Percentiles rank a stretch among this genome's conserved stretches.
Evolutionary conservation across 2,797 vertebrate genomes (phyloP).

Genomic region (Chelon labrosus): DNA sequence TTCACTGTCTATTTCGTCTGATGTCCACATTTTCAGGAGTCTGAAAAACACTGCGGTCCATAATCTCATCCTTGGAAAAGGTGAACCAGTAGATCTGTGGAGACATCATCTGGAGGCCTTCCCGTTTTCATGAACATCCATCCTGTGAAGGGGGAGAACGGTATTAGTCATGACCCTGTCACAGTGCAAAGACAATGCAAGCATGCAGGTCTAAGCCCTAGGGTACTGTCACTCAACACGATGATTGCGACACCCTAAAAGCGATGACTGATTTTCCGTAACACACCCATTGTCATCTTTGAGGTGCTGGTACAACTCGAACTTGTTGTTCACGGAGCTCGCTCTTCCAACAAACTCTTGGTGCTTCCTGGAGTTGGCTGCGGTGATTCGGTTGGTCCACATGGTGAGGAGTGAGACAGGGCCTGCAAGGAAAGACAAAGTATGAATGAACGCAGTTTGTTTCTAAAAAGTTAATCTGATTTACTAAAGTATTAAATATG

Average conservation of each 20-base stretch:
- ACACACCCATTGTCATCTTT: constrained; percentile 98
- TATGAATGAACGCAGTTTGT: not conserved
- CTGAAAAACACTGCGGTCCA: constrained; percentile 55
- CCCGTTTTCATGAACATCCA: constrained; percentile 95
- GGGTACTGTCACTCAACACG: too few relatives aligned
- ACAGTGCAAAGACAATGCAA: too few relatives aligned
- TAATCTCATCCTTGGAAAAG: constrained; percentile 40
- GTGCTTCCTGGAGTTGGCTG: constrained; percentile 96
- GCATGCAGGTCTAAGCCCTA: too few relatives aligned
- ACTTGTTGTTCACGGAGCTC: constrained; percentile 95
- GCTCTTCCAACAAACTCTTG: constrained; percentile 95
- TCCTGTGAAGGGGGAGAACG: constrained; percentile 77
- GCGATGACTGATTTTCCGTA: not conserved
- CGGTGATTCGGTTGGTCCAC: constrained; percentile 97
- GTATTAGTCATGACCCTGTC: too few relatives aligned
- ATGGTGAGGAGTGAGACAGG: constrained; percentile 94
- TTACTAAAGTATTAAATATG: not conserved
- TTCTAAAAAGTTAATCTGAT: not conserved
- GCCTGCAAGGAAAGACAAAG: constrained; percentile 77
- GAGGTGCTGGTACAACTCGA: constrained; percentile 96
- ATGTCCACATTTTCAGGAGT: constrained; percentile 34
- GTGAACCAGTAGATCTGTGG: constrained; percentile 1
- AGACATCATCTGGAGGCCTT: constrained; percentile 92
- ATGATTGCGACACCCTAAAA: not conserved
- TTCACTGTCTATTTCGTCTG: constrained; percentile 30